Evolutionary conservation across 2,113 vertebrate genomes (phyloP).

Genomic region (Prietella phreatophila): DNA sequence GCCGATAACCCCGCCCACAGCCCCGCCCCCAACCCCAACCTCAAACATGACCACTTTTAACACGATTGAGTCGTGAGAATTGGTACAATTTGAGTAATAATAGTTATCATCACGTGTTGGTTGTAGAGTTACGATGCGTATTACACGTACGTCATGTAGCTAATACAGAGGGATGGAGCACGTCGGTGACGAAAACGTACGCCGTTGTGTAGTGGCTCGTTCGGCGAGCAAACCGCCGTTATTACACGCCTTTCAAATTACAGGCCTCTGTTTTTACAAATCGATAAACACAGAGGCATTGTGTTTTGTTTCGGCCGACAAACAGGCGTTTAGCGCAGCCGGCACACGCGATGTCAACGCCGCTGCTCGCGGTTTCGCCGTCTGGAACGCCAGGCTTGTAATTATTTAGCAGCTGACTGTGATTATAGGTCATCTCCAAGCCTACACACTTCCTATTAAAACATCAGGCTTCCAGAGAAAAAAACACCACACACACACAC

Average conservation of each 20-base stretch:
- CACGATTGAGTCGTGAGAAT: neutral
- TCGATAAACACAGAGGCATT: conserved; percentile 58
- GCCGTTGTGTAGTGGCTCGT: neutral
- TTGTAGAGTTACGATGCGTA: neutral
- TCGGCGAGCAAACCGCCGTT: conserved; percentile 17
- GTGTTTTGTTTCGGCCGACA: conserved; percentile 48
- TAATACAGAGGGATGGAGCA: neutral
- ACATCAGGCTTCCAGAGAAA: conserved; percentile 51
- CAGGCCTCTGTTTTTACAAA: conserved; percentile 56
- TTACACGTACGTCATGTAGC: neutral
- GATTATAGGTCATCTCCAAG: conserved; percentile 70
- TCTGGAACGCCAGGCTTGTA: conserved; percentile 68
- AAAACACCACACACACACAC: conserved; percentile 20
- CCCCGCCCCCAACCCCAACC: neutral
- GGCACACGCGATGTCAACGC: conserved; percentile 59
- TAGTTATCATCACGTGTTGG: neutral
- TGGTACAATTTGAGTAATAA: neutral
- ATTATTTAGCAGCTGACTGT: conserved; percentile 76
- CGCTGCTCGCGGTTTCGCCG: conserved; percentile 58
- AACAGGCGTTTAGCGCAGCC: conserved; percentile 53
- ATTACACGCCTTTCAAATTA: conserved; percentile 48
- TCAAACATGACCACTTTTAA: neutral
- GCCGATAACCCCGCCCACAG: neutral
- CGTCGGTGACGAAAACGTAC: neutral
- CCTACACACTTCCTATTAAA: conserved; percentile 65